Conservation (phyloP, 1,140 invertebrate genomes). For the Scaptodrosophila lebanonensis region DNA sequence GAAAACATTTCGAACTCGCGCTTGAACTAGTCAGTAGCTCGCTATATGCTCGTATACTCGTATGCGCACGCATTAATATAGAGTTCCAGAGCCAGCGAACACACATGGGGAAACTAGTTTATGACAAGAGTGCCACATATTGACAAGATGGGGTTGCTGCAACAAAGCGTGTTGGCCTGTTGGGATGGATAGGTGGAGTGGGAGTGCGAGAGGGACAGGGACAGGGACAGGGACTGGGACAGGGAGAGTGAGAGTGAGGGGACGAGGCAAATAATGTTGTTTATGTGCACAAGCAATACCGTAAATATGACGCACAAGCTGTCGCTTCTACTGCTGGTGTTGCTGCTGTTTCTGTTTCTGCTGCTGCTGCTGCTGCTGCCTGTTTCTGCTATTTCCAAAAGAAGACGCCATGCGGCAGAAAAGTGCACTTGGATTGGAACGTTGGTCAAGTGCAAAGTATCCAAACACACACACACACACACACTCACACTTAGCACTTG, state of each 20-base stretch:
- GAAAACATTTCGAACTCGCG: conserved; percentile 44
- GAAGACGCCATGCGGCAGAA: neutral
- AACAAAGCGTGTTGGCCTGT: too few species aligned
- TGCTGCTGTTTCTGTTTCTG: too few species aligned
- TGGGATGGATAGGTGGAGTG: too few species aligned
- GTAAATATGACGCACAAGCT: conserved; percentile 65
- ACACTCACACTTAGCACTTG: conserved; percentile 6
- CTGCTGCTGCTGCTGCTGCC: too few species aligned
- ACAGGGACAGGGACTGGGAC: too few species aligned
- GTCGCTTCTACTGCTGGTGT: too few species aligned
- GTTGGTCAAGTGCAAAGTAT: conserved; percentile 35
- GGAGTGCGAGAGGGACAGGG: too few species aligned
- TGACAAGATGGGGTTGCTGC: conserved; percentile 1
- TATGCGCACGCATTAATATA: conserved; percentile 69
- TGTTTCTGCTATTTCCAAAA: too few species aligned
- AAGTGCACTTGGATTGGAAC: neutral
- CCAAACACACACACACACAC: conserved; percentile 4
- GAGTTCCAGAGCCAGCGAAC: conserved; percentile 24
- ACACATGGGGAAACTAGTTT: conserved; percentile 63
- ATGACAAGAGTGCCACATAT: conserved; percentile 48
- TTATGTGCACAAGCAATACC: conserved; percentile 62
- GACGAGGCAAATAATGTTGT: conserved; percentile 65
- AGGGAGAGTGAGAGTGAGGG: neutral
- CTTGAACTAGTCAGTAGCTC: conserved; percentile 31
- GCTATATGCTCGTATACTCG: conserved; percentile 21